Evolutionary conservation across 1,140 invertebrate species (phyloP), one percentile per base, ranked within the genome.

Genomic region (Drosophila subobscura): DNA sequence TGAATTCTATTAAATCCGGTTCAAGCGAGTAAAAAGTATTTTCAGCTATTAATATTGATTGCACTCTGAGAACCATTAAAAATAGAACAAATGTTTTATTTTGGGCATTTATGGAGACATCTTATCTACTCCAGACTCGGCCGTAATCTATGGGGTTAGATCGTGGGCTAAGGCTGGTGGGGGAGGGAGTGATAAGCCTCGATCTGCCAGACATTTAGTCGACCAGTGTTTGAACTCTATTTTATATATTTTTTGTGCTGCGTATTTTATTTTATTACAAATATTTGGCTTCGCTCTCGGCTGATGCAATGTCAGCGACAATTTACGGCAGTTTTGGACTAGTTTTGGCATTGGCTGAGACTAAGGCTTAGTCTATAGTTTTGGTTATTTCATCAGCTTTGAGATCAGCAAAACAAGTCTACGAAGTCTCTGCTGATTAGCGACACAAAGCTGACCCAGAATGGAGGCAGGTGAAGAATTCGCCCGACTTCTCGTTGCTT

Each of bases 231-330:
- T 6, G 7, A 27, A 5, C 40, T 14, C 22, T 54, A 25, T 45
- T 54, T 45, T 29, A 14, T 42, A 49, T 50, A 14, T 51, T 72
- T 52, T 65, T 54, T 14, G 22, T 8, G 46, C 33, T 16, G 45
- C 49, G 42, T 8, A 5, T 42, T 41, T 47, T 37, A 20, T 14
- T 22, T 25, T n/a, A 16, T 51, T 52, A 5, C 25, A 1, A 27
- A 27, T 27, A 27, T 27, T 27, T 27, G 25, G 25, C 25, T 6
- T 27, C 5, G 25, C 25, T 27, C 5, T 27, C 25, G 74, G 79
- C 79, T 81, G 79, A 81, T 83, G 79, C 79, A 81, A 81, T 81
- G 51, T 1, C 50, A 27, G 16, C 40, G 25, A 45, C 1, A 12
- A 10, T 2, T 47, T 33, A 57, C 72, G 66, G 37, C 47, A 79